Evolutionary conservation across 2,888 invertebrate genomes (phyloP), one percentile per base, ranked within the genome.

Genomic region (Synergus laeviventris): DNA sequence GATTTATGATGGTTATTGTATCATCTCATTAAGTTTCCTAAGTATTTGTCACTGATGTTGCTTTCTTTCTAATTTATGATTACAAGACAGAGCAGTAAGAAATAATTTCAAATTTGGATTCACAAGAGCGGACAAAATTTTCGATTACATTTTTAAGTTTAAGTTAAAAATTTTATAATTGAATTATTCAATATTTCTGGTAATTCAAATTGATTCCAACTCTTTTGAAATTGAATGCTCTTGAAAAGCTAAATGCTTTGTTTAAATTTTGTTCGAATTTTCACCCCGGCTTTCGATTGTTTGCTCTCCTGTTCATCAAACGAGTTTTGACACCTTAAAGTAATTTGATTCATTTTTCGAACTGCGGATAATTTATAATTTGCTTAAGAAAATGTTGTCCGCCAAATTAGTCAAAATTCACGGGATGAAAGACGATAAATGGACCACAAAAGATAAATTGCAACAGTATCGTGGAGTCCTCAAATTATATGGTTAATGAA

Each of bases 371-470:
- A 56, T 56, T 56, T 21, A 21, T 12, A 21, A 18, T 21, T 56
- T 21, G 56, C 5, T 11, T 31, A 3, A 56, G 21, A 75, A 82
- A 62, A 88, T 88, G 87, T 54, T 84, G 45, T 45, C 82, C 21
- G n/a, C 78, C 21, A 86, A 85, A 78, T 76, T 54, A 49, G 73
- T 93, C 0, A 93, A 92, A 77, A 91, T 93, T 76, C 94, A 94
- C 90, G 94, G 94, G 42, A 93, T 94, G 93, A 93, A 93, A 85
- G 93, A 94, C 82, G 92, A 92, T 45, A 93, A 93, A 87, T 94
- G 94, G 94, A 92, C 93, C 1, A 93, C 93, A 64, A 93, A 92
- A 83, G 94, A 95, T 84, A 94, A 94, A 90, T 92, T 94, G 61
- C 92, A 92, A 75, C 94, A 94, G 86, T 94, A 94, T 83, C 92